Base-by-base conservation (phyloP, 2,113 vertebrate species). In the Chascanopsetta lugubris region DNA sequence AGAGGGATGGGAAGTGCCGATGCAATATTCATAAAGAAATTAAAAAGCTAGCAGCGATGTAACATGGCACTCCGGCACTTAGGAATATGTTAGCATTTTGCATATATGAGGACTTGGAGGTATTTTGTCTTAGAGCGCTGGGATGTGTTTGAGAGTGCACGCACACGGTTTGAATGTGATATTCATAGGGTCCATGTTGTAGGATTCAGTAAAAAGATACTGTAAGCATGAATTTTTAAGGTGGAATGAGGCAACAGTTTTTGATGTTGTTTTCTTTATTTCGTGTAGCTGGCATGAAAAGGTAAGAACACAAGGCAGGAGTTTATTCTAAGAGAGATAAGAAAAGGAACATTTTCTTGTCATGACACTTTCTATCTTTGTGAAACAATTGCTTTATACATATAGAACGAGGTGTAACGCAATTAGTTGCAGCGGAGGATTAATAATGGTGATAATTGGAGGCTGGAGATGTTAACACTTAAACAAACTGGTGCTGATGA, bases 21-120 rank as follows among this genome's bases (percentile, higher is more conserved):
- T 87, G 80, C 76, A 84, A 83, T 80, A 81, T 87, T 89, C 77
- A 82, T 81, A 68, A 62, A 73, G 53, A 85, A 83, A 87, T 87
- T 83, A 78, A 58, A 71, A 81, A 71, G 79, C 75, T 88, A 49
- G 72, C 72, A 83, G 75, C 70, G 5, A 72, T 70, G 69, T 64
- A 85, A 83, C 75, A 55, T 81, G 53, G 72, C 71, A 67, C 72
- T 34, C 68, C 71, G 75, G 77, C 57, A 83, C 77, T 80, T 71
- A 76, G 34, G 75, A 79, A 81, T 82, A 72, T 80, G 70, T 74
- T 83, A 76, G 61, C 62, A 74, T 77, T 85, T 81, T 86, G 58
- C 66, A 84, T 83, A 75, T 72, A 50, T 56, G 60, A 84, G 59
- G 61, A 72, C 72, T 71, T 29, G 0, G 54, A 84, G 69, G 56